Evolutionary conservation across 2,797 vertebrate species (phyloP).

Genomic region (Takifugu rubripes): DNA sequence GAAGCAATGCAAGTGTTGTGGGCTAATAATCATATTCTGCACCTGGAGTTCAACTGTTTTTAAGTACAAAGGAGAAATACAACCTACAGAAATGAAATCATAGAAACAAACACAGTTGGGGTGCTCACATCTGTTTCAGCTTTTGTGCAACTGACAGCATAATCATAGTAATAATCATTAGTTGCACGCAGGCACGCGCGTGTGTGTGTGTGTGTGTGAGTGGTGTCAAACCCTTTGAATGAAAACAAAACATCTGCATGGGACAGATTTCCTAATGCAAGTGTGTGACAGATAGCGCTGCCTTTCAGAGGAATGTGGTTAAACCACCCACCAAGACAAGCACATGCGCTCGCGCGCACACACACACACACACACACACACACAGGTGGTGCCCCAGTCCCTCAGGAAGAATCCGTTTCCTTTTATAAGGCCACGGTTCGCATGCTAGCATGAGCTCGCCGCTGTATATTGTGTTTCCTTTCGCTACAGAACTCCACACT

Average conservation of each 20-base stretch:
- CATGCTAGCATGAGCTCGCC: conserved; percentile 7
- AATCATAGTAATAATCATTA: no score
- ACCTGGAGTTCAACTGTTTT: no score
- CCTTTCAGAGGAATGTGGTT: conserved; percentile 70
- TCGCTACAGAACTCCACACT: conserved; percentile 18
- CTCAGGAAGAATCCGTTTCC: conserved; percentile 44
- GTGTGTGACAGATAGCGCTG: conserved; percentile 61
- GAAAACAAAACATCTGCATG: conserved; percentile 59
- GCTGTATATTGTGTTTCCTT: conserved; percentile 20
- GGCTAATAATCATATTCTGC: no score
- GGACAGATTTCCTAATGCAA: conserved; percentile 61
- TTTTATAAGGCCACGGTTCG: conserved; percentile 34
- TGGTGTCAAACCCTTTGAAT: conserved; percentile 49
- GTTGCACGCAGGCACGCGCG: background rate
- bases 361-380: conserved; percentile 18
- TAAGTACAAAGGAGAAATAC: no score
- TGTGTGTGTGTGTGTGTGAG: conserved; percentile 20
- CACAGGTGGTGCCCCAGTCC: conserved; percentile 40
- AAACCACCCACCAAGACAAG: conserved; percentile 48
- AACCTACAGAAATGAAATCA: no score
- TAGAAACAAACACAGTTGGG: no score
- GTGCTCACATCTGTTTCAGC: no score
- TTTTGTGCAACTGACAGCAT: no score
- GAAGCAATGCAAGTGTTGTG: no score
- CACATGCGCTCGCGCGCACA: conserved; percentile 15